A percentile compares a stretch with the other conserved stretches of the same genome.
phyloP scores from a whole-genome alignment of 1,140 invertebrate genomes.

The Ceratina australensis region DNA sequence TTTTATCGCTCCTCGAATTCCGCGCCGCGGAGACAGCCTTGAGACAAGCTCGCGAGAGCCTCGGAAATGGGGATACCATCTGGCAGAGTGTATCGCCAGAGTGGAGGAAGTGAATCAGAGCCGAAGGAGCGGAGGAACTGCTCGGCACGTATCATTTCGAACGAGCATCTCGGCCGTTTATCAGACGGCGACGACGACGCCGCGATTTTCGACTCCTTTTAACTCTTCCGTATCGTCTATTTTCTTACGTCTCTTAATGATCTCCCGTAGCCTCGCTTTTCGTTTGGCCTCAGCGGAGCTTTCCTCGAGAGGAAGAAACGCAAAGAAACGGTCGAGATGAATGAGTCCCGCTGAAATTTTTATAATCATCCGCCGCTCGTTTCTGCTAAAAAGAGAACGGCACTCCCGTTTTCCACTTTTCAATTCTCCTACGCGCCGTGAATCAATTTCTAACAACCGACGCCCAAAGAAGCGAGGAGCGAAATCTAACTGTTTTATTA shows the following conservation, averaged over 20 bases:
- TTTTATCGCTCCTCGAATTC: slow-evolving; percentile 53
- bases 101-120: neutral
- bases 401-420: neutral
- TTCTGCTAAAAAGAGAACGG: neutral
- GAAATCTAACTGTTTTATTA: too few relatives aligned
- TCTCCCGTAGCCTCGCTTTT: neutral
- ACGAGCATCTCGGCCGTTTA: slow-evolving; percentile 38
- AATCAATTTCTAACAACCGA: too few relatives aligned
- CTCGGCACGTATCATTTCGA: slow-evolving; percentile 32
- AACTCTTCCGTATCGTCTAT: slow-evolving; percentile 20
- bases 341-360: slow-evolving; percentile 22
- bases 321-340: neutral
- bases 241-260: slow-evolving; percentile 39
- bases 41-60: slow-evolving; percentile 11
- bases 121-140: neutral
- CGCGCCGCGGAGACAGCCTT: slow-evolving; percentile 25
- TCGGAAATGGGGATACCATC: neutral
- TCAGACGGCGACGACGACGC: neutral
- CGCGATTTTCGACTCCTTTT: slow-evolving; percentile 5
- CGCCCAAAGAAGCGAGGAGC: too few relatives aligned
- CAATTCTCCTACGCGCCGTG: neutral
- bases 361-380: slow-evolving; percentile 7
- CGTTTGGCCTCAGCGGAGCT: too few relatives aligned
- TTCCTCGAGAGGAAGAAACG: neutral
- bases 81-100: neutral